Base-by-base conservation (phyloP, 1,140 invertebrate genomes). In the Cardiocondyla obscurior region DNA sequence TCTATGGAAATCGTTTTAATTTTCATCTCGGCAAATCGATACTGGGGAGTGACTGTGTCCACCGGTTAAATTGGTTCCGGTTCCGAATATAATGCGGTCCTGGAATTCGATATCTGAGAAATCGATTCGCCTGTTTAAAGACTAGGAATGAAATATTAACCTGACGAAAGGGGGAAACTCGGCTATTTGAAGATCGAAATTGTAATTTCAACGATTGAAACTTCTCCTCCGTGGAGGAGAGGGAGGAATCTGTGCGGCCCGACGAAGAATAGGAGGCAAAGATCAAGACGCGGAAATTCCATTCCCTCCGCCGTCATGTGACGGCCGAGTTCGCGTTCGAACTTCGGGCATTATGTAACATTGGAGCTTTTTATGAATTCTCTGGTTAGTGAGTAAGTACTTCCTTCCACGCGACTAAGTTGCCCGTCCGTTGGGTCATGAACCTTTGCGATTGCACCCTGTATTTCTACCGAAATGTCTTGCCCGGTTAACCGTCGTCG, bases 101-200 rank as follows among this genome's bases (percentile, higher is more conserved):
- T 22, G 55, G 33, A 55, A 62, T 49, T 72, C 58, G 62, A 73
- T 69, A 81, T 86, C 67, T 39, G 51, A 73, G 73, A 25, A 84
- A 87, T 87, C 73, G 85, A 86, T 87, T 86, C 53, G 64, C 62
- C 57, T 87, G 53, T 86, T 84, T 86, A 84, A 86, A 86, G 86
- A 87, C 58, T 58, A 72, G 39, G 53, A 58, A 81, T 81, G 30
- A 84, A 86, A 86, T 86, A 86, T 87, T 86, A 86, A 86, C 69
- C 53, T 58, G 19, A 6, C 30, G 57, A 7, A n/a, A 28, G 25
- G 39, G 46, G 39, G 46, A 10, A 10, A 51, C 33, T 39, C 46
- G 30, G 53, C 58, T 84, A 62, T 86, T 86, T 84, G 86, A 69
- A 53, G 58, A 86, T 10, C 53, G 73, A 73, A 84, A 87, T 86